phyloP scores from a whole-genome alignment of 2,888 invertebrate species.

The Cataglyphis altisquamis region DNA sequence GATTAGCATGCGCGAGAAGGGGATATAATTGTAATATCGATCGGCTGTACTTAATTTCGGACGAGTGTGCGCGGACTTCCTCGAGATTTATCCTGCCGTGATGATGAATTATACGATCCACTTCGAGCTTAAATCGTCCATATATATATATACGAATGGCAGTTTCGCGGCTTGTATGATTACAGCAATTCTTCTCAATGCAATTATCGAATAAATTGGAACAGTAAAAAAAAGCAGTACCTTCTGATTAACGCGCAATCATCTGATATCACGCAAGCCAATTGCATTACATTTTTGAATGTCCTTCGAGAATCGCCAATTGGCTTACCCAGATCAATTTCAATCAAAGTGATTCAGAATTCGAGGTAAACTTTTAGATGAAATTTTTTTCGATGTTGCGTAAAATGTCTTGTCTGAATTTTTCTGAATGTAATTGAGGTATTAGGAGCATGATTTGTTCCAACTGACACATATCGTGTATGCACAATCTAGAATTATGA shows the following conservation, averaged over 20 bases:
- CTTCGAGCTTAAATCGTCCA: slow-evolving; percentile 18
- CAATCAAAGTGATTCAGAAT: slow-evolving; percentile 2
- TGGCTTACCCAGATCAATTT: background rate
- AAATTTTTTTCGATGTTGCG: slow-evolving; percentile 11
- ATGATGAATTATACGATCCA: slow-evolving; percentile 14
- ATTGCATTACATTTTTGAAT: background rate
- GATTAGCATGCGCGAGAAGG: background rate
- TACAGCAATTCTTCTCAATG: background rate
- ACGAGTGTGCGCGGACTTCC: background rate
- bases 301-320: background rate
- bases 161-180: background rate
- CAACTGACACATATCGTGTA: slow-evolving; percentile 5
- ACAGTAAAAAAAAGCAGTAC: background rate
- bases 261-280: background rate
- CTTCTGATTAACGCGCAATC: background rate
- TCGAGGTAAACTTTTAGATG: background rate
- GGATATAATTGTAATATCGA: background rate
- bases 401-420: slow-evolving; percentile 37
- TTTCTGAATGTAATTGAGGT: slow-evolving; percentile 2
- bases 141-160: too few species aligned
- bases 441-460: slow-evolving; percentile 1
- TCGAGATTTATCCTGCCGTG: slow-evolving; percentile 19
- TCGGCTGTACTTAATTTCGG: slow-evolving; percentile 16
- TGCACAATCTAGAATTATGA: slow-evolving; percentile 10
- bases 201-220: slow-evolving; percentile 21